Percentiles rank a stretch among this genome's conserved stretches.
These are phyloP conservation scores for Poliocrania exsul DNA, from an alignment of 2,797 vertebrate species.

Conservation along the genomic window DNA sequence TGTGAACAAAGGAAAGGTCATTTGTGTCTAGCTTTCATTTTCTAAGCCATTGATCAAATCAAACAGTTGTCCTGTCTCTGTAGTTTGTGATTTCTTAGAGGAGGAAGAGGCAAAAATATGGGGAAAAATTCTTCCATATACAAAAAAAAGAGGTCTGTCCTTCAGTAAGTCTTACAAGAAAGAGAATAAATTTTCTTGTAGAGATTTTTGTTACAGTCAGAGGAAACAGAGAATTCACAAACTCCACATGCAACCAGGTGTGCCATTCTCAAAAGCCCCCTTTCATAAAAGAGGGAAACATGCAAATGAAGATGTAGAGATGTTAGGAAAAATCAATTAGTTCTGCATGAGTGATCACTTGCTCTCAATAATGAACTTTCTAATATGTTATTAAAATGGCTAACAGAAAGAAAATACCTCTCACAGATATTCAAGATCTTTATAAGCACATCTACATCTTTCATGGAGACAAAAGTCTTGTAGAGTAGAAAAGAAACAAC, in stretches of 20 bases:
- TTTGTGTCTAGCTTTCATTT: neutral
- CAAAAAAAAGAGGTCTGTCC: neutral
- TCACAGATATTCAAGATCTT: neutral
- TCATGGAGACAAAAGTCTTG: neutral
- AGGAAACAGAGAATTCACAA: neutral
- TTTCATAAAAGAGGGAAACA: neutral
- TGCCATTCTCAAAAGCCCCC: neutral
- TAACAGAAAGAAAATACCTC: neutral
- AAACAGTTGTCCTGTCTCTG: neutral
- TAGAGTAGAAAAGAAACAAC: neutral
- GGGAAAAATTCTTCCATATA: neutral
- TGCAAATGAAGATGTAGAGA: neutral
- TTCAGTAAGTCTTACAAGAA: neutral
- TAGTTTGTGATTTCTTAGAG: neutral
- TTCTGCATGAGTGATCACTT: neutral
- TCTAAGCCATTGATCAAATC: neutral
- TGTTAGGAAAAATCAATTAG: neutral
- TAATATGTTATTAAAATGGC: neutral
- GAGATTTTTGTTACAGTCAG: neutral
- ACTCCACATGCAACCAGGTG: neutral
- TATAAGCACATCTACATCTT: neutral
- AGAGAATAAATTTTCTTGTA: neutral
- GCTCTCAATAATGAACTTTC: neutral
- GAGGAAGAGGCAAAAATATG: neutral
- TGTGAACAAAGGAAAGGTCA: neutral